Evolutionary conservation across 1,140 invertebrate species (phyloP), one percentile per base, ranked within the genome.

Genomic region (Alviniconcha marisindica): DNA sequence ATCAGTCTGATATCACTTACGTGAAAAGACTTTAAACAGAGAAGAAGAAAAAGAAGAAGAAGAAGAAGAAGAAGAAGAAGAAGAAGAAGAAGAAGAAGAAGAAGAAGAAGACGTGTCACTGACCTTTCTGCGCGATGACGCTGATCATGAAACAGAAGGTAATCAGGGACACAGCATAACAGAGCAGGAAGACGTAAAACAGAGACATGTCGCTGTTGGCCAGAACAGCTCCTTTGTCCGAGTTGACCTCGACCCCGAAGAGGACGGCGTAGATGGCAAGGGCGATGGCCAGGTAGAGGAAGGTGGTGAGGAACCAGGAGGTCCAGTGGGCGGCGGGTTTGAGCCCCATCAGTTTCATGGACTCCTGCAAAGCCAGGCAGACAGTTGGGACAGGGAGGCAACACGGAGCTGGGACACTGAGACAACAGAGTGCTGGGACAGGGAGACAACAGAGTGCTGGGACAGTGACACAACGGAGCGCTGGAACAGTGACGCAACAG

Each of bases 301-400:
- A 96, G 74, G 95, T 95, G 87, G 96, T 96, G 28, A 96, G 91
- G 89, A 97, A 97, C 96, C 96, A 97, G 1, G 96, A 96, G 7
- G 95, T 90, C 96, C 97, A 97, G 89, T 97, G 96, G 21, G 97
- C 88, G 95, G 95, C 96, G 82, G 95, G 96, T 15, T 95, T 94
- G n/a, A 97, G 91, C 1, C 97, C 97, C 96, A 97, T 97, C 90
- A 97, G 96, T 91, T 96, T 97, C 96, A 97, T 97, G 0, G 96
- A 95, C 94, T 97, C 96, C 96, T 96, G 83, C 14, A 21, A 3
- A 74, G 5, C 21, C 21, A 60, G 56, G 24, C 15, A 24, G 21
- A 60, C 4, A 24, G 24, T n/a, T n/a, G n/a, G n/a, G n/a, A n/a
- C n/a, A n/a, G n/a, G n/a, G n/a, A n/a, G n/a, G n/a, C n/a, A n/a